Conservation (phyloP, 2,113 vertebrate species). For the Misgurnus anguillicaudatus region DNA sequence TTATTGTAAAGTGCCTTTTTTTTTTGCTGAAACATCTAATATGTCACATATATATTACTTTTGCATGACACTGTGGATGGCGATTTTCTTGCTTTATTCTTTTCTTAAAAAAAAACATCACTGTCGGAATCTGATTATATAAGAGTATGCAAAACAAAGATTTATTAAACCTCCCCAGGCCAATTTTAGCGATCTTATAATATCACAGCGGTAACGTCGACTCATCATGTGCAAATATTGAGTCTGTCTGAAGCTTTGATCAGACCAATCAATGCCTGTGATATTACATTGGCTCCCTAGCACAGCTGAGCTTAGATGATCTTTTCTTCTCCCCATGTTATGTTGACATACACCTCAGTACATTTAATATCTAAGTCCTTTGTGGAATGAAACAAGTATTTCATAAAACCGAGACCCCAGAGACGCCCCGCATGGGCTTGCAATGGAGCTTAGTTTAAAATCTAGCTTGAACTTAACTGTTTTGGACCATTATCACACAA, state of each 20-base stretch:
- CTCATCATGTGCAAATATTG: constrained; percentile 72
- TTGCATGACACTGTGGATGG: too few species aligned
- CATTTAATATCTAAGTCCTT: constrained; percentile 59
- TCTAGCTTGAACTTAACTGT: background rate
- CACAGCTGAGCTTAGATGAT: constrained; percentile 57
- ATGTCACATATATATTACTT: too few species aligned
- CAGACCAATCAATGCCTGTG: constrained; percentile 63
- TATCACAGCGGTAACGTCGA: constrained; percentile 62
- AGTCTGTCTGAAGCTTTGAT: constrained; percentile 65
- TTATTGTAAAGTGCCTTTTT: too few species aligned
- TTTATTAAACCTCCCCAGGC: constrained; percentile 26
- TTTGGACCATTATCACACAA: background rate
- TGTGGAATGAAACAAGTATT: constrained; percentile 44
- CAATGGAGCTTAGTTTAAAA: background rate
- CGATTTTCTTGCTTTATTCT: too few species aligned
- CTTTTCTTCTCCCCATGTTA: constrained; percentile 42
- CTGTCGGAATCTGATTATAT: background rate
- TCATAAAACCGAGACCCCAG: constrained; percentile 16
- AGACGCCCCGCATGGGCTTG: too few species aligned
- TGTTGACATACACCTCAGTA: constrained; percentile 46
- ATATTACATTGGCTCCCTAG: constrained; percentile 62
- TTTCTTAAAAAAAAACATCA: too few species aligned
- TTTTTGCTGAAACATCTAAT: too few species aligned
- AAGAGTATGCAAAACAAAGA: constrained; percentile 22
- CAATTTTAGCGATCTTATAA: constrained; percentile 48